Percentiles rank a stretch among this genome's conserved stretches.
Evolutionary conservation across 2,113 vertebrate species (phyloP).

Genomic region (Sander lucioperca): DNA sequence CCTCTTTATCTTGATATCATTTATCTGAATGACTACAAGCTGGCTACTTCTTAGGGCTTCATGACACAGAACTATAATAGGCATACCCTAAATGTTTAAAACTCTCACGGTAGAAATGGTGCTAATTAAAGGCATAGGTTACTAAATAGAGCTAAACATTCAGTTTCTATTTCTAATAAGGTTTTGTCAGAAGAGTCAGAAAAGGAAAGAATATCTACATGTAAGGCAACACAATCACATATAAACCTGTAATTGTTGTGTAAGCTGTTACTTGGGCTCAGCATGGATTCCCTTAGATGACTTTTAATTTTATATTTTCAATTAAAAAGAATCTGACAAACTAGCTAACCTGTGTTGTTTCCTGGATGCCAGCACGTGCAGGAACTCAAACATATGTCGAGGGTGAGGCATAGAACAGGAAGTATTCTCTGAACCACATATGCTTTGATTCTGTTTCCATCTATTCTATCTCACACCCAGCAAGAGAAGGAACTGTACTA

Average conservation of each 20-base stretch:
- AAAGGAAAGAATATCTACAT: background rate
- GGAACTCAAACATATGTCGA: background rate
- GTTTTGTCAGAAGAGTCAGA: background rate
- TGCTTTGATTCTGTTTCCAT: background rate
- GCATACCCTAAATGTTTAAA: background rate
- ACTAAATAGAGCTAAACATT: background rate
- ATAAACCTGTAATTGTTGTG: background rate
- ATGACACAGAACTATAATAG: background rate
- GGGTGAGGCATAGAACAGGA: background rate
- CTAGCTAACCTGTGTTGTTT: background rate
- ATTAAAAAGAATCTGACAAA: background rate
- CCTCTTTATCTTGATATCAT: background rate
- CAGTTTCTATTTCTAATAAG: background rate
- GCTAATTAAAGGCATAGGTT: background rate
- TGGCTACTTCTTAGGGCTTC: background rate
- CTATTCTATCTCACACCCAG: rapidly evolving
- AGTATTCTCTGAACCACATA: background rate
- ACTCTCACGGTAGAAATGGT: background rate
- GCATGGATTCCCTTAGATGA: background rate
- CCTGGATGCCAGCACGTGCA: background rate
- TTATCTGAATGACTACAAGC: background rate
- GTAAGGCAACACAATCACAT: background rate
- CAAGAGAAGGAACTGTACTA: background rate
- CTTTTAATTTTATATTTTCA: too few relatives aligned
- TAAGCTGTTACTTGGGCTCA: background rate